These are phyloP conservation scores for Monochamus saltuarius DNA, from an alignment of 1,140 invertebrate genomes.

Conservation along the genomic window DNA sequence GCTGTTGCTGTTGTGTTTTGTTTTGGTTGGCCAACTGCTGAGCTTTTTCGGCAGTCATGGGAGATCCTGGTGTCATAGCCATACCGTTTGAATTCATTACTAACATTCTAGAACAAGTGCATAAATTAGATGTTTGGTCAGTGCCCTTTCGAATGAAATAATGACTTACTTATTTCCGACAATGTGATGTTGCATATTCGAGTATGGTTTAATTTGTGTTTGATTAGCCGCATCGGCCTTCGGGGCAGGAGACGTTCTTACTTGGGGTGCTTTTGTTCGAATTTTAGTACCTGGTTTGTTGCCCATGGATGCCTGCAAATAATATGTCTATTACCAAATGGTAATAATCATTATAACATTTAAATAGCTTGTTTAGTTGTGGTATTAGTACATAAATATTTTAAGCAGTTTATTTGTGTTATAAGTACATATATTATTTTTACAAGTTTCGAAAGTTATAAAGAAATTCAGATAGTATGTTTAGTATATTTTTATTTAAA, in stretches of 20 bases:
- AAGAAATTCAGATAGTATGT: too few relatives aligned
- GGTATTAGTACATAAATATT: neutral
- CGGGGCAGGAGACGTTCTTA: slow-evolving; percentile 62
- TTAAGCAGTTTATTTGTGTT: neutral
- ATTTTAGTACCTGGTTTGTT: slow-evolving; percentile 56
- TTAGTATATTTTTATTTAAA: too few relatives aligned
- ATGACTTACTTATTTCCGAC: slow-evolving; percentile 50
- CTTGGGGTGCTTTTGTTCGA: slow-evolving; percentile 53
- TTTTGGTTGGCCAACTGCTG: slow-evolving; percentile 55
- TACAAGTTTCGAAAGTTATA: too few relatives aligned
- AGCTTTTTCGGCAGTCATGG: slow-evolving; percentile 51
- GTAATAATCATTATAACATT: slow-evolving; percentile 24
- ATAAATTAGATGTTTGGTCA: neutral
- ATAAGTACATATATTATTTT: too few relatives aligned
- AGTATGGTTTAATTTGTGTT: slow-evolving; percentile 57
- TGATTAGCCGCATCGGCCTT: slow-evolving; percentile 74
- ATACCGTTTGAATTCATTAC: slow-evolving; percentile 60
- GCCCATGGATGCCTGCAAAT: slow-evolving; percentile 49
- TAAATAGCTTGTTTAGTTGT: neutral
- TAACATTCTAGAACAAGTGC: slow-evolving; percentile 53
- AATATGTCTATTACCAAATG: slow-evolving; percentile 31
- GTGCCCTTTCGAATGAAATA: neutral
- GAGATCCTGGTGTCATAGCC: slow-evolving; percentile 53
- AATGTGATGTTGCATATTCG: slow-evolving; percentile 52
- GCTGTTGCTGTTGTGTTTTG: slow-evolving; percentile 54